These are phyloP conservation scores for Nipponia nippon DNA, from an alignment of 2,113 vertebrate genomes.

Conservation along the genomic window DNA sequence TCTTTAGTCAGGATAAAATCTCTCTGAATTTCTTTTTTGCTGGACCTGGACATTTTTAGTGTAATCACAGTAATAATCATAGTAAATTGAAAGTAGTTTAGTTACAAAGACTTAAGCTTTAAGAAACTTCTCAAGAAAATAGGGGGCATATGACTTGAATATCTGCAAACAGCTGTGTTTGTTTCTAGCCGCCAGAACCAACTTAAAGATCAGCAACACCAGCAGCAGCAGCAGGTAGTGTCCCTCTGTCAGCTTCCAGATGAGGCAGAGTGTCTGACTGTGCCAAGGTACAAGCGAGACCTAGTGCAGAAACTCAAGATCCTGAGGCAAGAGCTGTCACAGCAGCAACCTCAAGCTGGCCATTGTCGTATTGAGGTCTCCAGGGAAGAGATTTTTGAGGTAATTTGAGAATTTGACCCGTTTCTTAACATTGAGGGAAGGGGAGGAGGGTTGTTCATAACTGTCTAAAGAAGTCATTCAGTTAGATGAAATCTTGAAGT, in stretches of 20 bases:
- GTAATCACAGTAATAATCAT: background rate
- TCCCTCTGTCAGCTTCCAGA: constrained; percentile 86
- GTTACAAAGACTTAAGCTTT: background rate
- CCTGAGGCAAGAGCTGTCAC: constrained; percentile 93
- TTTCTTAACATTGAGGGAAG: background rate
- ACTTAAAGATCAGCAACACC: constrained; percentile 83
- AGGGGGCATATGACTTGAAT: background rate
- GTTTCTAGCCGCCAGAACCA: constrained; percentile 82
- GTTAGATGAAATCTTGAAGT: background rate
- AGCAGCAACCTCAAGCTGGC: constrained; percentile 97
- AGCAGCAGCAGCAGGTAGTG: constrained; percentile 78
- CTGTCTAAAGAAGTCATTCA: background rate
- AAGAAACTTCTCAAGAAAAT: background rate
- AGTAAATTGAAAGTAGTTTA: background rate
- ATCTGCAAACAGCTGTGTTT: constrained; percentile 7
- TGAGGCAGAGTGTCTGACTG: constrained; percentile 90
- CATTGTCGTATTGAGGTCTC: constrained; percentile 98
- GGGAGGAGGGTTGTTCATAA: background rate
- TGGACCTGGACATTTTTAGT: background rate
- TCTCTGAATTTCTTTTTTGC: background rate
- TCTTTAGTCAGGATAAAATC: background rate
- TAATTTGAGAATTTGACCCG: constrained; percentile 40
- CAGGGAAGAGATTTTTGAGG: constrained; percentile 97
- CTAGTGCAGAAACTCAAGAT: constrained; percentile 98
- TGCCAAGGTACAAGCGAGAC: constrained; percentile 93